phyloP scores from a whole-genome alignment of 2,113 vertebrate species.

The Antennarius striatus region DNA sequence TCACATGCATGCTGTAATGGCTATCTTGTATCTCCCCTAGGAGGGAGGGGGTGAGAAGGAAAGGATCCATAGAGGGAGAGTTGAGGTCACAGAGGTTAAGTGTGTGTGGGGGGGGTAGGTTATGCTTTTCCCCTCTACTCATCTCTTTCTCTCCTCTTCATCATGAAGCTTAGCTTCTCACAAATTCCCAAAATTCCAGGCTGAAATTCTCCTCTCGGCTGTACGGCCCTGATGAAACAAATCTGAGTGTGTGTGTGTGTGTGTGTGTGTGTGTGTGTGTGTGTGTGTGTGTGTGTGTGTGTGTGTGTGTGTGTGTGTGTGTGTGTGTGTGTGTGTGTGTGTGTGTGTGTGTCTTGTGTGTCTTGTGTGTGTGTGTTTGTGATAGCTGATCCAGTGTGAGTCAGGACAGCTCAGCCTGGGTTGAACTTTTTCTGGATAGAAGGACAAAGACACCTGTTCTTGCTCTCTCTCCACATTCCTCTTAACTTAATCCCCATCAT shows the following conservation, averaged over 20 bases:
- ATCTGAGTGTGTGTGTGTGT: conserved; percentile 17
- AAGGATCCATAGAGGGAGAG: conserved; percentile 60
- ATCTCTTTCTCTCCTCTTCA: conserved; percentile 25
- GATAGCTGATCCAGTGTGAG: conserved; percentile 59
- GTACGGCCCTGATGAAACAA: conserved; percentile 32
- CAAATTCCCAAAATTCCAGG: conserved; percentile 42
- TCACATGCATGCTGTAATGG: conserved; percentile 74
- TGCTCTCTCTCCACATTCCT: conserved; percentile 69
- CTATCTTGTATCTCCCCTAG: conserved; percentile 80
- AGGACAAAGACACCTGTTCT: conserved; percentile 75
- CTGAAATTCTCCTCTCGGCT: conserved; percentile 40
- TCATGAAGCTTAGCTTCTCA: conserved; percentile 20
- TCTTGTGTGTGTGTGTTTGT: conserved; percentile 8
- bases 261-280: conserved; percentile 17
- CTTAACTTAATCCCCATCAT: conserved; percentile 59
- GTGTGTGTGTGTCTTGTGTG: conserved; percentile 21
- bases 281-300: conserved; percentile 4
- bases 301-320: conserved; percentile 15
- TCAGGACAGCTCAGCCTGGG: conserved; percentile 53
- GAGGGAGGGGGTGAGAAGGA: conserved; percentile 36
- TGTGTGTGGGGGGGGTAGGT: conserved; percentile 62
- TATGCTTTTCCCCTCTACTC: conserved; percentile 42
- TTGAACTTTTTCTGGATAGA: conserved; percentile 45
- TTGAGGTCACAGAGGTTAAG: conserved; percentile 81
- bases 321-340: conserved; percentile 15